Evolutionary conservation across 2,888 invertebrate species (phyloP).

Genomic region (Enchytraeus crypticus): DNA sequence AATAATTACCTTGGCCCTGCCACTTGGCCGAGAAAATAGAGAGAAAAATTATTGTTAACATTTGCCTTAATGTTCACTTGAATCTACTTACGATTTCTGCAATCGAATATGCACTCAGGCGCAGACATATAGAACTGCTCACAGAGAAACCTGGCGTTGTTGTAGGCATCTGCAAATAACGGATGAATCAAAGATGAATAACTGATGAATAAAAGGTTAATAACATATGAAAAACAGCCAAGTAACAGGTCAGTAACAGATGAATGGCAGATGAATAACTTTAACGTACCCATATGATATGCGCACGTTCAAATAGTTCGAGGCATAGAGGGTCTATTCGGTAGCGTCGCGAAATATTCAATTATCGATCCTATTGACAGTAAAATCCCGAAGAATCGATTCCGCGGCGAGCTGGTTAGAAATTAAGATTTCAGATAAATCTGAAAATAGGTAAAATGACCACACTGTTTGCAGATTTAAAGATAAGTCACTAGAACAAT

Average conservation of each 20-base stretch:
- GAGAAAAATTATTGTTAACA: neutral
- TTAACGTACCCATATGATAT: neutral
- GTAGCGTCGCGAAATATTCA: no score
- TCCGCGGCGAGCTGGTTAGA: no score
- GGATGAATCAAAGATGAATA: neutral
- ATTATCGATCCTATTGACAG: no score
- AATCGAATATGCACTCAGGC: constrained; percentile 73
- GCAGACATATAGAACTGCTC: constrained; percentile 93
- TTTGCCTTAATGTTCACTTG: neutral
- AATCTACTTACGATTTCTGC: constrained; percentile 25
- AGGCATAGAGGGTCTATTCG: no score
- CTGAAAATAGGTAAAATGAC: no score
- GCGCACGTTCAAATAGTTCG: neutral
- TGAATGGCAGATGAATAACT: neutral
- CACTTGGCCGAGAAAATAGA: no score
- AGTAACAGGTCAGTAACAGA: neutral
- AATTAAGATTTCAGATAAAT: no score
- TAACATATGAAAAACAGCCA: neutral
- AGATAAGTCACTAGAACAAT: no score
- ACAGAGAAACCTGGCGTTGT: constrained; percentile 93
- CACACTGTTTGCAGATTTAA: no score
- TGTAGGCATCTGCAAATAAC: constrained; percentile 69
- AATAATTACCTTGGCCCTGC: no score
- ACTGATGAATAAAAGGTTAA: neutral
- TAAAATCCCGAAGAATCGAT: no score